A percentile compares a stretch with the other conserved stretches of the same genome.
phyloP scores from a whole-genome alignment of 2,888 invertebrate genomes.

The Eilema griseolum region DNA sequence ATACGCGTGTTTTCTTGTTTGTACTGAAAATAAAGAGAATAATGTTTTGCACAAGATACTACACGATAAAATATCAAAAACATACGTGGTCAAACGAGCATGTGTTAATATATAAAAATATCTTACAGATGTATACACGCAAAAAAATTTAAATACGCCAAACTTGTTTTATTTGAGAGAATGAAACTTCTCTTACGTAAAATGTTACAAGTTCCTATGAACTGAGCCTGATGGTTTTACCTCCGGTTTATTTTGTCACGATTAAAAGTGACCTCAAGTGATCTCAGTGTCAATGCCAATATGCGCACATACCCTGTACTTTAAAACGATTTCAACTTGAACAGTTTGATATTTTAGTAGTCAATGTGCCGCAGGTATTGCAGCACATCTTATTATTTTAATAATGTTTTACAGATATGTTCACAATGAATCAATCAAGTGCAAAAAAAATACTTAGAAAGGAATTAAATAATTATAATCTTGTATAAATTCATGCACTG shows the following conservation, averaged over 20 bases:
- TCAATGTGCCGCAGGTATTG: not conserved
- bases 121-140: slow-evolving; percentile 6
- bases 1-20: slow-evolving; percentile 51
- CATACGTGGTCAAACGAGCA: slow-evolving; percentile 40
- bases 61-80: slow-evolving; percentile 55
- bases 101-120: slow-evolving; percentile 38
- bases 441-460: not conserved
- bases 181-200: not conserved
- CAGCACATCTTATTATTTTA: not conserved
- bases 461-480: not conserved
- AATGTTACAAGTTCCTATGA: not conserved
- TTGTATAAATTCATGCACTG: not conserved
- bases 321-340: not conserved
- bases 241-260: not conserved
- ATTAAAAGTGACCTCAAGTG: not conserved
- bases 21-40: slow-evolving; percentile 56
- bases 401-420: not conserved
- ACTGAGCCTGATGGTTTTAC: not conserved
- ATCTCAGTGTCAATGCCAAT: not conserved
- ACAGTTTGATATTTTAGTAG: not conserved
- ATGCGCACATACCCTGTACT: not conserved
- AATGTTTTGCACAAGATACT: slow-evolving; percentile 64
- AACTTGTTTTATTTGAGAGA: not conserved
- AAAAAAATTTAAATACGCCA: not conserved
- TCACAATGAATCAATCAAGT: not conserved